Evolutionary conservation across 2,888 invertebrate species (phyloP), one percentile per base, ranked within the genome.

Genomic region (Ethmia dodecea): DNA sequence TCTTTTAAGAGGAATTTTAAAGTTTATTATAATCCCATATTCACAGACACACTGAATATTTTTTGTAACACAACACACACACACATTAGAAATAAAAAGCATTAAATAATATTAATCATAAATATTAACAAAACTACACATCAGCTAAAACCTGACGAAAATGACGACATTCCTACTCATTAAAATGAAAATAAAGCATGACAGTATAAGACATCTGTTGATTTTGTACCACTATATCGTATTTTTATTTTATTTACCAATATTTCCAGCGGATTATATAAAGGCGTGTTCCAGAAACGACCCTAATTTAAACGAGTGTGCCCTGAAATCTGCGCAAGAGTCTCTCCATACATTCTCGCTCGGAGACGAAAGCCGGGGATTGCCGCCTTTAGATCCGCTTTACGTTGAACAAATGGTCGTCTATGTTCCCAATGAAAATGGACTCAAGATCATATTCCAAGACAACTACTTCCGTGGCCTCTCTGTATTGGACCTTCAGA

Each of bases 391-490:
- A 33, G 75, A 78, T 22, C 76, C 76, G 0, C 45, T 77, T 2
- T 69, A 57, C 33, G 74, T 77, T 0, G 50, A 60, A 18, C 60
- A 71, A 49, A 70, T 79, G 64, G 61, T 55, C 0, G 64, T 73
- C 0, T 70, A 55, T 27, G 60, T 78, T 0, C 77, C 77, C 0
- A 73, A 77, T 20, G 65, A 76, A 32, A 70, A 70, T 35, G 77
- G 76, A 0, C 43, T 77, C 1, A 73, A 66, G 38, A 37, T 78
- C 12, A 42, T 56, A 0, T 79, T 78, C 35, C 68, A 64, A 32
- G 64, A 77, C 5, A 78, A 77, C 33, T 49, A 62, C 26, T 77
- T 79, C 32, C 64, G 55, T 11, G 78, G 77, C 6, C 52, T 79
- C 13, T 67, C 76, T 1, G 51, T 40, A n/a, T 45, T 77, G 52